A percentile compares a stretch with the other conserved stretches of the same genome.
phyloP scores from a whole-genome alignment of 2,113 vertebrate genomes.

The Actinemys pallida region DNA sequence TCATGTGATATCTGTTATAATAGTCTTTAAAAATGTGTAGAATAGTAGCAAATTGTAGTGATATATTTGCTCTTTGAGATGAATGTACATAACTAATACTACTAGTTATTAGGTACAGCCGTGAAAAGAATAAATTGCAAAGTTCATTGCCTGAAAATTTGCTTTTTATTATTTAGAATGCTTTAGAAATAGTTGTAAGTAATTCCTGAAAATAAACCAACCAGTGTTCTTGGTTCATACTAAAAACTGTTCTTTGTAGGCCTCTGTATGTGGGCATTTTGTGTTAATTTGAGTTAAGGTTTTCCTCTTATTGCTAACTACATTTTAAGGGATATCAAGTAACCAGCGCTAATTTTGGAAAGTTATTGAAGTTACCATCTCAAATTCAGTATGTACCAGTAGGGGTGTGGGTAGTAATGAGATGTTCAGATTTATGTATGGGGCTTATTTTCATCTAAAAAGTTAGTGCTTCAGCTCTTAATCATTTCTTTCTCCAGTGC shows the following conservation, averaged over 20 bases:
- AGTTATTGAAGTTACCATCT: neutral
- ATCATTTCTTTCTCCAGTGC: conserved; percentile 80
- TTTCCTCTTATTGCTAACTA: neutral
- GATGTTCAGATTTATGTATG: neutral
- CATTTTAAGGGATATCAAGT: neutral
- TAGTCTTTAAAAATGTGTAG: neutral
- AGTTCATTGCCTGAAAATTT: neutral
- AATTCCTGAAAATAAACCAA: neutral
- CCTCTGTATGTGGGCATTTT: neutral
- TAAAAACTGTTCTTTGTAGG: neutral
- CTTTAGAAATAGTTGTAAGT: neutral
- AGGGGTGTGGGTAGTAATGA: neutral
- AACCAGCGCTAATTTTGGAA: neutral
- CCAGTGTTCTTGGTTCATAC: neutral
- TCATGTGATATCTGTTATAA: neutral
- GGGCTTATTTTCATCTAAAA: neutral
- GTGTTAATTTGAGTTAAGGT: neutral
- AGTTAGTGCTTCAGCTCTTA: neutral
- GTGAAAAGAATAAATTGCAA: neutral
- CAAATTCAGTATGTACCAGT: neutral
- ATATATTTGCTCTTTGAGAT: neutral
- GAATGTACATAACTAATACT: neutral
- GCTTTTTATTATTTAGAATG: neutral
- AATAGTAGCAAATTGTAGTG: neutral
- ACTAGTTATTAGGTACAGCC: fast-evolving